Conservation (phyloP, 2,113 vertebrate genomes). For the Marcusenius ussheri region DNA sequence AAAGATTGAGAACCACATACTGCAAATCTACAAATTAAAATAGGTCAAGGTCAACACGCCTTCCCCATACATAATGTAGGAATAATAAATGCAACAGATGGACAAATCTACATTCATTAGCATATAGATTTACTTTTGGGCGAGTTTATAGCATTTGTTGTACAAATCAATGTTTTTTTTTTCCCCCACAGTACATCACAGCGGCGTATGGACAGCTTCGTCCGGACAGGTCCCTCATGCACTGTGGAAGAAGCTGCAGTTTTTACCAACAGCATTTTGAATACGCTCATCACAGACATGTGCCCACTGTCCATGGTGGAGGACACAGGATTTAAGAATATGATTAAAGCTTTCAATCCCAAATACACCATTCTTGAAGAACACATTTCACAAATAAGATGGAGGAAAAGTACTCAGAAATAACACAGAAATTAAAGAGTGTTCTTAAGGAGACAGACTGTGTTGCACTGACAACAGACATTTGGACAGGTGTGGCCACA, state of each 20-base stretch:
- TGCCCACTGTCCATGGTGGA: constrained; percentile 27
- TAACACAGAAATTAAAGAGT: constrained; percentile 20
- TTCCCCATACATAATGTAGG: too few species aligned
- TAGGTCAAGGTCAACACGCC: too few species aligned
- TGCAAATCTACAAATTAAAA: too few species aligned
- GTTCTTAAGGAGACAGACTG: constrained; percentile 16
- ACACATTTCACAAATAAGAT: constrained; percentile 26
- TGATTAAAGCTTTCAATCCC: constrained; percentile 24
- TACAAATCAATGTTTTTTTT: too few species aligned
- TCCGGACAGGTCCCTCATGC: not conserved
- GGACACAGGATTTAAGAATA: constrained; percentile 27
- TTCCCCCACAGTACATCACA: not conserved
- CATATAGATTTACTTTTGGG: too few species aligned
- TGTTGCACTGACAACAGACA: constrained; percentile 28
- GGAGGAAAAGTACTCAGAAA: constrained; percentile 21
- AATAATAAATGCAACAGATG: too few species aligned
- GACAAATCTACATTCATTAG: too few species aligned
- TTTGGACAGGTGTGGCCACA: constrained; percentile 29
- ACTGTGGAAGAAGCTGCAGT: not conserved
- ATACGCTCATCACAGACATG: constrained; percentile 26
- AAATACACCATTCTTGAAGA: constrained; percentile 22
- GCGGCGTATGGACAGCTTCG: not conserved
- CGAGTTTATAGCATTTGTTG: too few species aligned
- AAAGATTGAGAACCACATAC: too few species aligned
- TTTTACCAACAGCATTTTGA: not conserved